phyloP scores from a whole-genome alignment of 2,113 vertebrate genomes.

The Thalassarche chlororhynchos region DNA sequence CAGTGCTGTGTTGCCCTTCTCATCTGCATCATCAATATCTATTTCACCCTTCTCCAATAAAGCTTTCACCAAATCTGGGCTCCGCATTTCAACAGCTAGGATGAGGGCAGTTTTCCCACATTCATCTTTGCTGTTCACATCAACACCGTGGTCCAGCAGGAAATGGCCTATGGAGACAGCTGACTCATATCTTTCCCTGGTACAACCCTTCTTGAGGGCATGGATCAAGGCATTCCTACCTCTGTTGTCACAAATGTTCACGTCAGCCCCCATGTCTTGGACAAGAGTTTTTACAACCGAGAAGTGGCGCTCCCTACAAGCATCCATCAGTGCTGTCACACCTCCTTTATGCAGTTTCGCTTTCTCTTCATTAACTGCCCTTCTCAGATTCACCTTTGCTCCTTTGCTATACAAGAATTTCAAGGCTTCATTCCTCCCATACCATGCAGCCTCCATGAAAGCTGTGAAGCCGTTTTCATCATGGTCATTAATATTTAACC shows the following conservation, averaged over 20 bases:
- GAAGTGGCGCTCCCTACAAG: neutral
- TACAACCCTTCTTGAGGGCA: neutral
- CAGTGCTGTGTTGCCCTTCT: constrained; percentile 60
- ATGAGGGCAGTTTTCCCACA: constrained; percentile 70
- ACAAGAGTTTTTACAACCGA: constrained; percentile 16
- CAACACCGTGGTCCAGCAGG: constrained; percentile 9
- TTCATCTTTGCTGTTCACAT: constrained; percentile 55
- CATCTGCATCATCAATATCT: constrained; percentile 54
- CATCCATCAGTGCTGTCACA: constrained; percentile 73
- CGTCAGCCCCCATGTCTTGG: constrained; percentile 61
- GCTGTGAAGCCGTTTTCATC: constrained; percentile 74
- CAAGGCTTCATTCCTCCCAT: constrained; percentile 28
- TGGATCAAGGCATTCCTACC: constrained; percentile 68
- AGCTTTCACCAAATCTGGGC: constrained; percentile 27
- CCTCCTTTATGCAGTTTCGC: constrained; percentile 60
- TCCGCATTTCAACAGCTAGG: constrained; percentile 60
- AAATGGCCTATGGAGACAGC: neutral
- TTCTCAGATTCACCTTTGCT: constrained; percentile 65
- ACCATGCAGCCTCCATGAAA: constrained; percentile 72
- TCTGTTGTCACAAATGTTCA: constrained; percentile 64
- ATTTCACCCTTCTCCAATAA: constrained; percentile 43
- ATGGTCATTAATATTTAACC: constrained; percentile 26
- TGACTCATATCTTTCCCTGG: rapidly evolving
- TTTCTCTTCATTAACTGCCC: constrained; percentile 19
- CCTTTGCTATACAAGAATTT: constrained; percentile 48